Conservation (phyloP, 2,113 vertebrate species). For the Pipra filicauda region DNA sequence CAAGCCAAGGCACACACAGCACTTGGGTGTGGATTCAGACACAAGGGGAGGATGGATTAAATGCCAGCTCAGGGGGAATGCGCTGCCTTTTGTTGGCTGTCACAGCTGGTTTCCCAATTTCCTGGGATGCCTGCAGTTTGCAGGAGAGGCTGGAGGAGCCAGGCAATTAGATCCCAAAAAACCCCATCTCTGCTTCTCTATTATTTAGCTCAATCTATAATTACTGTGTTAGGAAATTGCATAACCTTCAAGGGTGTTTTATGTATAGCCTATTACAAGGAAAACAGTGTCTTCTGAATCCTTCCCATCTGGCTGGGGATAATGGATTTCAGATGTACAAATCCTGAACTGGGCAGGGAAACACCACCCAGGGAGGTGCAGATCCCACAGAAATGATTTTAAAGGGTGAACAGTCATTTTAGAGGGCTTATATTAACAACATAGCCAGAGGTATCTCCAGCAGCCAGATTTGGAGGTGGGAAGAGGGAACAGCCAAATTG, state of each 20-base stretch:
- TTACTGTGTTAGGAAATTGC: slow-evolving; percentile 25
- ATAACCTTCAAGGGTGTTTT: slow-evolving; percentile 40
- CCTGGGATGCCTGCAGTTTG: background rate
- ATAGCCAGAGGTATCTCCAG: background rate
- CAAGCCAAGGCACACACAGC: background rate
- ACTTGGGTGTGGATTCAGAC: background rate
- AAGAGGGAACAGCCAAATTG: background rate
- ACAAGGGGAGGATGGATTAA: background rate
- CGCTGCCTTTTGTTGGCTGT: background rate
- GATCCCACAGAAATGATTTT: background rate
- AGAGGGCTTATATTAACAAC: background rate
- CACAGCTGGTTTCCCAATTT: slow-evolving; percentile 18
- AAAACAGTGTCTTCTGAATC: background rate
- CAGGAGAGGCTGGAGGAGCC: slow-evolving; percentile 6
- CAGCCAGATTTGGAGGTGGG: background rate
- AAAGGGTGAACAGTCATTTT: background rate
- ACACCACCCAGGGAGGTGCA: background rate
- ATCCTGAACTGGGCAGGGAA: background rate
- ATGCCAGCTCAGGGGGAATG: background rate
- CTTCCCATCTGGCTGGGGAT: background rate
- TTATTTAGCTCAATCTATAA: slow-evolving; percentile 55
- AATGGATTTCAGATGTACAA: background rate
- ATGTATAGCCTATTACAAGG: background rate
- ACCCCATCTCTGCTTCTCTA: background rate
- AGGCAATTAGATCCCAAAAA: slow-evolving; percentile 13